phyloP scores from a whole-genome alignment of 2,888 invertebrate species.

The Tipula confusa region DNA sequence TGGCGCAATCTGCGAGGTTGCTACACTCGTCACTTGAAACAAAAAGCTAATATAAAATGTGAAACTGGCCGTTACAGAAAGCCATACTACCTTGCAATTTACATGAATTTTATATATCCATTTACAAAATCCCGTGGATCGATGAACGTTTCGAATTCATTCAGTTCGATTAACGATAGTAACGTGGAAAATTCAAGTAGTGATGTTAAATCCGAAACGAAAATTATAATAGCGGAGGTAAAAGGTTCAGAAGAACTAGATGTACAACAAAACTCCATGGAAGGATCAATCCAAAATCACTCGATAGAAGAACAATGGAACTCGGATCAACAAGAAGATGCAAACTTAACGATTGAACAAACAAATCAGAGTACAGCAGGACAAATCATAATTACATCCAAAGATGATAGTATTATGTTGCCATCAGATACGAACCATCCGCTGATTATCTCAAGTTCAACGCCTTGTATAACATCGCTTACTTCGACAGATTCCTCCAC shows the following conservation, averaged over 20 bases:
- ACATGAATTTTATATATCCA: constrained; percentile 49
- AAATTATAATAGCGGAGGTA: neutral
- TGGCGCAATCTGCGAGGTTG: constrained; percentile 50
- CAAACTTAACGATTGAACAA: neutral
- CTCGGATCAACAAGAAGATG: neutral
- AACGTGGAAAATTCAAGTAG: neutral
- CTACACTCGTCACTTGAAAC: constrained; percentile 48
- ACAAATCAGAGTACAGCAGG: neutral
- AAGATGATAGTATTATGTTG: neutral
- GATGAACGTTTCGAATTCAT: neutral
- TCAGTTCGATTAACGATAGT: neutral
- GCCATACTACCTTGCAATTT: constrained; percentile 50
- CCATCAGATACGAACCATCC: neutral
- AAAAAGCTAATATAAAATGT: constrained; percentile 41
- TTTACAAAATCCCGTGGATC: constrained; percentile 47
- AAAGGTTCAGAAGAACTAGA: neutral
- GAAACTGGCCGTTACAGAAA: constrained; percentile 45
- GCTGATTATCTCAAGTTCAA: neutral
- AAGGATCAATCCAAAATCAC: neutral
- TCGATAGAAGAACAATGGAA: neutral
- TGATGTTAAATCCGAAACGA: neutral
- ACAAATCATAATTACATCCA: constrained; percentile 5
- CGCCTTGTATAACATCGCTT: neutral
- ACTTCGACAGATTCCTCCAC: neutral
- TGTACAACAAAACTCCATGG: neutral